A percentile compares a stretch with the other conserved stretches of the same genome.
Conservation (phyloP, 2,797 vertebrate species). For the Falco cherrug region DNA sequence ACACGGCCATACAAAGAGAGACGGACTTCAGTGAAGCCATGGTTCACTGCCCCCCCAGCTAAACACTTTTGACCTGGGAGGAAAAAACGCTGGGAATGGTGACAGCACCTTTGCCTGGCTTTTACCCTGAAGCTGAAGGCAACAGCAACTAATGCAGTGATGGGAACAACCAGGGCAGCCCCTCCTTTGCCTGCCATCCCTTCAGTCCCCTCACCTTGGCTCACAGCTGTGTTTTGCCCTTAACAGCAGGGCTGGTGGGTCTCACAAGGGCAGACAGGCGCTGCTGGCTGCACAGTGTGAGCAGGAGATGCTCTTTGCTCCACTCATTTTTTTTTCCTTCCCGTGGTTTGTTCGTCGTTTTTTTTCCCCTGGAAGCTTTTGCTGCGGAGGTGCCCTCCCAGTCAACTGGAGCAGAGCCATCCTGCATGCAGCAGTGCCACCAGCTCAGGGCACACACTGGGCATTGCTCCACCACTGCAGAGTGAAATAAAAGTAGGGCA, state of each 20-base stretch:
- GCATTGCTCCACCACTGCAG: neutral
- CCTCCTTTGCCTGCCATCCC: neutral
- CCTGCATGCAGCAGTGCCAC: neutral
- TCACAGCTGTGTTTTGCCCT: neutral
- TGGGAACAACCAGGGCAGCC: neutral
- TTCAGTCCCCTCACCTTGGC: neutral
- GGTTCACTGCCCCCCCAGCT: neutral
- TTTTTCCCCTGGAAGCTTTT: neutral
- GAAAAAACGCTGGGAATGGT: neutral
- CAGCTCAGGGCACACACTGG: neutral
- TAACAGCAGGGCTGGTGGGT: neutral
- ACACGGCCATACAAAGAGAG: neutral
- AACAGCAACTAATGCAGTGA: neutral
- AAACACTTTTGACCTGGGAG: neutral
- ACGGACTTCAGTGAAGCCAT: neutral
- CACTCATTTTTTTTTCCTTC: neutral
- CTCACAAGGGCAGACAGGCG: neutral
- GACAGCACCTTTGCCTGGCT: neutral
- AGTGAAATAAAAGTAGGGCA: constrained; percentile 28
- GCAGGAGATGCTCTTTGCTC: neutral
- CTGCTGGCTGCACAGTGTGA: neutral
- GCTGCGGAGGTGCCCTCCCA: neutral
- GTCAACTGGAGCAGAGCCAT: neutral
- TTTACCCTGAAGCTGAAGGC: neutral
- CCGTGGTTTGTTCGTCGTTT: neutral